These are phyloP conservation scores for Acestrorhynchus altus DNA, from an alignment of 2,797 vertebrate species.

Conservation along the genomic window DNA sequence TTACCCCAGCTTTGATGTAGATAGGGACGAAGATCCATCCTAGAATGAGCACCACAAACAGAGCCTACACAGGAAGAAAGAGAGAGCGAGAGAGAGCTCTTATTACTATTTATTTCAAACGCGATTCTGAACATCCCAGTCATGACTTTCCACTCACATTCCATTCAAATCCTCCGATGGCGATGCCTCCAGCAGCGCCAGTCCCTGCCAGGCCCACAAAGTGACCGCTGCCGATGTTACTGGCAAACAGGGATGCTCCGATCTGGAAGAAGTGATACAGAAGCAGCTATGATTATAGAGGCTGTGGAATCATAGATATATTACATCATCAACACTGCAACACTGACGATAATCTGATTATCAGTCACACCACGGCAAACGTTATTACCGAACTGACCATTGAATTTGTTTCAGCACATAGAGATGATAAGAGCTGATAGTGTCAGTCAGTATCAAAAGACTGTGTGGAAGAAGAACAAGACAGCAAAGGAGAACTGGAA, in stretches of 20 bases:
- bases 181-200: slow-evolving; percentile 86
- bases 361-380: neutral
- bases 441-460: neutral
- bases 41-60: slow-evolving; percentile 86
- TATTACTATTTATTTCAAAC: too few relatives aligned
- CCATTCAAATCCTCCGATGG: slow-evolving; percentile 92
- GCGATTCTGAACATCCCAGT: neutral
- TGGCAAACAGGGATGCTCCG: slow-evolving; percentile 94
- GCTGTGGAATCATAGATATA: neutral
- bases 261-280: slow-evolving; percentile 84
- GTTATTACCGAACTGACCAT: neutral
- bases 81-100: neutral
- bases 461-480: neutral
- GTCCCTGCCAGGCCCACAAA: slow-evolving; percentile 96
- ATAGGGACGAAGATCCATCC: slow-evolving; percentile 97
- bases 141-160: slow-evolving; percentile 85
- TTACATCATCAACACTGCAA: neutral
- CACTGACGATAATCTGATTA: neutral
- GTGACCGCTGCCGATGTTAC: slow-evolving; percentile 95
- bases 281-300: neutral
- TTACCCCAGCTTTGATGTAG: slow-evolving; percentile 93
- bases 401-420: neutral
- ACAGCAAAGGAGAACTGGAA: neutral
- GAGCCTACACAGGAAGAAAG: slow-evolving; percentile 78
- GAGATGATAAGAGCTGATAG: neutral